Percentiles rank a stretch among this genome's conserved stretches.
These are phyloP conservation scores for Crossaster papposus DNA, from an alignment of 53 echinoderm and acorn worm genomes.

Conservation along the genomic window DNA sequence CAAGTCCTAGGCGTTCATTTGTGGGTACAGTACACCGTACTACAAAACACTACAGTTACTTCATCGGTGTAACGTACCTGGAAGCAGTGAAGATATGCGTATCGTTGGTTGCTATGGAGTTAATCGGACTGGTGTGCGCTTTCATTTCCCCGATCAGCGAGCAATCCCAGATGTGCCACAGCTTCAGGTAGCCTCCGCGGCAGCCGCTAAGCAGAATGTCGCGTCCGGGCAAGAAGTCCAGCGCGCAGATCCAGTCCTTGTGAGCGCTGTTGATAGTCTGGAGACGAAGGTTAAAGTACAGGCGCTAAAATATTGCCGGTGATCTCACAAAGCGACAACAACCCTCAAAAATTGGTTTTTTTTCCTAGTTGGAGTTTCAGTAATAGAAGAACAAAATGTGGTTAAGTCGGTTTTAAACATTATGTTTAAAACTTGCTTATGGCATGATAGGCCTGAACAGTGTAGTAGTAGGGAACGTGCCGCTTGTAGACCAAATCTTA, in stretches of 20 bases:
- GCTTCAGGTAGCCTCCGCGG: constrained; percentile 87
- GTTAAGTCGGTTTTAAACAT: too few relatives aligned
- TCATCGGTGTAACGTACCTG: constrained; percentile 67
- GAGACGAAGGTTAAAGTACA: not conserved
- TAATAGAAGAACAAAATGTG: too few relatives aligned
- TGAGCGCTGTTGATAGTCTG: constrained; percentile 94
- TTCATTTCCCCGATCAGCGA: constrained; percentile 90
- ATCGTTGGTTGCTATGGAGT: constrained; percentile 94
- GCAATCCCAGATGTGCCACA: constrained; percentile 88
- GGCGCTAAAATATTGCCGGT: too few relatives aligned
- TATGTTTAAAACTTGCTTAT: too few relatives aligned
- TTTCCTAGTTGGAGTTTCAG: not conserved
- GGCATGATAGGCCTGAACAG: too few relatives aligned
- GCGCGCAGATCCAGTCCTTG: constrained; percentile 98
- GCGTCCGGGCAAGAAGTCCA: constrained; percentile 89
- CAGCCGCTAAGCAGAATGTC: constrained; percentile 93
- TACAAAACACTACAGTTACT: too few relatives aligned
- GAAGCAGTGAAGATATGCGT: constrained; percentile 96
- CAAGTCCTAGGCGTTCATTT: too few relatives aligned
- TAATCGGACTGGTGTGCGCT: constrained; percentile 97
- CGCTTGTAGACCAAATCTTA: too few relatives aligned
- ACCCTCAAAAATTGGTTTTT: too few relatives aligned
- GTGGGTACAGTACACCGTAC: too few relatives aligned
- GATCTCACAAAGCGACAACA: too few relatives aligned
- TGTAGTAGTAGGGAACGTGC: too few relatives aligned